These are phyloP conservation scores for Aldabrachelys gigantea DNA, from an alignment of 2,113 vertebrate genomes.

Conservation along the genomic window DNA sequence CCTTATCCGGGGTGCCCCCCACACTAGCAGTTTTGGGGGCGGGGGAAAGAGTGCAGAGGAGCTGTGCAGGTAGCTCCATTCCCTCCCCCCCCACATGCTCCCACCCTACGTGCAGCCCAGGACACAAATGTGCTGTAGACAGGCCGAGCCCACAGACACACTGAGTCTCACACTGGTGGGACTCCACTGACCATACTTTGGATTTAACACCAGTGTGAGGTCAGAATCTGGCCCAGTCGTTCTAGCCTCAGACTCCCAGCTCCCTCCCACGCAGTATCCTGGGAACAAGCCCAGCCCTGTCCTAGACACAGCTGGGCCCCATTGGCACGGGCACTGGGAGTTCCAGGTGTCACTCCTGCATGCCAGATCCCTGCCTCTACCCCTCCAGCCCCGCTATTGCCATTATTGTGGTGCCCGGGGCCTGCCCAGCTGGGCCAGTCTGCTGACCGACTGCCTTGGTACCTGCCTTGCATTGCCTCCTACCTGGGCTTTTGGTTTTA, in stretches of 20 bases:
- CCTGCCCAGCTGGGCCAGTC: not conserved
- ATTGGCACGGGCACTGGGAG: too few relatives aligned
- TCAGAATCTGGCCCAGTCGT: too few relatives aligned
- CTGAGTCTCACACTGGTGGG: too few relatives aligned
- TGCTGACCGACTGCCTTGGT: not conserved
- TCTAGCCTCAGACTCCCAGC: too few relatives aligned
- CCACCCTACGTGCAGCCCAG: not conserved
- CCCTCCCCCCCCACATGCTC: not conserved
- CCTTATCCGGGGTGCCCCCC: not conserved
- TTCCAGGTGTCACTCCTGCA: not conserved
- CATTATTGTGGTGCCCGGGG: not conserved
- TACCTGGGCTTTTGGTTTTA: too few relatives aligned
- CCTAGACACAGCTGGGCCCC: too few relatives aligned
- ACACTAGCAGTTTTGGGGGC: not conserved
- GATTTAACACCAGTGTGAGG: not conserved
- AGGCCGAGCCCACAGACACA: not conserved
- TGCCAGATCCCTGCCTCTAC: too few relatives aligned
- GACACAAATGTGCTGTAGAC: not conserved
- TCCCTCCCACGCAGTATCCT: too few relatives aligned
- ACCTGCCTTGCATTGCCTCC: not conserved
- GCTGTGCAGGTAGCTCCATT: not conserved
- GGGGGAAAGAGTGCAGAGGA: not conserved
- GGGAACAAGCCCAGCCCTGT: too few relatives aligned
- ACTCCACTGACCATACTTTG: not conserved
- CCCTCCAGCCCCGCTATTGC: not conserved